These are phyloP conservation scores for Bombus confusus DNA, from an alignment of 1,140 invertebrate genomes.

Conservation along the genomic window DNA sequence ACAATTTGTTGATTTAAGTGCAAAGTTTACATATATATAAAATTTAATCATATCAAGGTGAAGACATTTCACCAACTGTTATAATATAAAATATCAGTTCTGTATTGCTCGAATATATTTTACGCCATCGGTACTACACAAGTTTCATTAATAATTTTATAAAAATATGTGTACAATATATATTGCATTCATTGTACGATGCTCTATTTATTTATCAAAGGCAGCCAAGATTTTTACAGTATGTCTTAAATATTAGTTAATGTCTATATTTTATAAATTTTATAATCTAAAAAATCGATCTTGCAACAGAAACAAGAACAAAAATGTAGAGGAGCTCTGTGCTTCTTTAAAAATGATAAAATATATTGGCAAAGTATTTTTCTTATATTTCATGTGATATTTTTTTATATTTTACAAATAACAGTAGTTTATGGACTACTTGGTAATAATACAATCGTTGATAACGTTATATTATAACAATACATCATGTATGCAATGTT, in stretches of 20 bases:
- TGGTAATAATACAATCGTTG: conserved; percentile 37
- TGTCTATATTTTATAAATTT: conserved; percentile 64
- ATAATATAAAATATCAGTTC: conserved; percentile 22
- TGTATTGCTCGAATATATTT: conserved; percentile 45
- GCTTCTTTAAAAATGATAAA: conserved; percentile 64
- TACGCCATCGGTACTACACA: neutral
- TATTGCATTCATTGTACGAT: conserved; percentile 40
- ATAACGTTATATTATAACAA: conserved; percentile 41
- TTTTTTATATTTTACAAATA: conserved; percentile 54
- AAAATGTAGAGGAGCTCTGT: conserved; percentile 59
- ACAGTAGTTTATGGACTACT: conserved; percentile 42
- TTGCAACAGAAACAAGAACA: conserved; percentile 54
- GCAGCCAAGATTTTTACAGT: conserved; percentile 4
- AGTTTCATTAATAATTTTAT: conserved; percentile 55
- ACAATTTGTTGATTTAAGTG: conserved; percentile 39
- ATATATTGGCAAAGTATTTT: conserved; percentile 36
- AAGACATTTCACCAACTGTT: conserved; percentile 24
- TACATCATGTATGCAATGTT: conserved; percentile 41
- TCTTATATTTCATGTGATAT: conserved; percentile 20
- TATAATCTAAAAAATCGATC: conserved; percentile 59
- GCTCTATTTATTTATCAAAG: conserved; percentile 48
- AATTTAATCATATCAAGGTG: conserved; percentile 67
- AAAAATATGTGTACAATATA: conserved; percentile 51
- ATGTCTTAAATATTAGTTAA: conserved; percentile 5
- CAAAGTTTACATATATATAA: conserved; percentile 32